Evolutionary conservation across 2,113 vertebrate genomes (phyloP).

Genomic region (Limnothrissa miodon): DNA sequence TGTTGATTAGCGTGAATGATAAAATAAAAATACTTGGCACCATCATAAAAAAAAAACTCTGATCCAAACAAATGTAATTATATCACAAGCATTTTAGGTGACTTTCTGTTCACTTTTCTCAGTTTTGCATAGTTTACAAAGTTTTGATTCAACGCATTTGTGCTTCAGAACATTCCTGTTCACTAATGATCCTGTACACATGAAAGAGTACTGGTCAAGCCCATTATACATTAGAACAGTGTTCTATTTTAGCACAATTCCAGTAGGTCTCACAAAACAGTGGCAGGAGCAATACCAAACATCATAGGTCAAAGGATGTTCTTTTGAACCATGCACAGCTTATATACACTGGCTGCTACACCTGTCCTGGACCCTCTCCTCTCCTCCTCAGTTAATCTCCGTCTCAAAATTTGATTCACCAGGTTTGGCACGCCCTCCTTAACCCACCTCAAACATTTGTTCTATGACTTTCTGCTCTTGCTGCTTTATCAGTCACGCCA

Average conservation of each 20-base stretch:
- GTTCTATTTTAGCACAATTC: background rate
- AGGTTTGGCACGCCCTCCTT: background rate
- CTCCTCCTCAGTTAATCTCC: background rate
- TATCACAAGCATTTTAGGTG: background rate
- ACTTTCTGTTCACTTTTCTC: background rate
- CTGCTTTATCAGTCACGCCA: background rate
- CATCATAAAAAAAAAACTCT: background rate
- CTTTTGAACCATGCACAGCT: background rate
- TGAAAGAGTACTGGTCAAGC: background rate
- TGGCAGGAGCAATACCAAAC: background rate
- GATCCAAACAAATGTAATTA: background rate
- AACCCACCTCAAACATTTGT: background rate
- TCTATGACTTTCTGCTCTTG: background rate
- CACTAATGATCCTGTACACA: background rate
- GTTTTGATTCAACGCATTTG: background rate
- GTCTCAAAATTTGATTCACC: constrained; percentile 3
- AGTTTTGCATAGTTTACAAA: background rate
- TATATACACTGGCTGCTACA: background rate
- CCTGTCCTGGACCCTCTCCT: background rate
- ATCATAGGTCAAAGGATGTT: background rate
- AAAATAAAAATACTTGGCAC: background rate
- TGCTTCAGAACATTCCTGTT: too few relatives aligned
- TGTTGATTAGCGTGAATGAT: constrained; percentile 5
- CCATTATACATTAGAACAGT: background rate
- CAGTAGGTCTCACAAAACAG: background rate